Evolutionary conservation across 1,140 invertebrate species (phyloP), one percentile per base, ranked within the genome.

Genomic region (Drosophila bipectinata): DNA sequence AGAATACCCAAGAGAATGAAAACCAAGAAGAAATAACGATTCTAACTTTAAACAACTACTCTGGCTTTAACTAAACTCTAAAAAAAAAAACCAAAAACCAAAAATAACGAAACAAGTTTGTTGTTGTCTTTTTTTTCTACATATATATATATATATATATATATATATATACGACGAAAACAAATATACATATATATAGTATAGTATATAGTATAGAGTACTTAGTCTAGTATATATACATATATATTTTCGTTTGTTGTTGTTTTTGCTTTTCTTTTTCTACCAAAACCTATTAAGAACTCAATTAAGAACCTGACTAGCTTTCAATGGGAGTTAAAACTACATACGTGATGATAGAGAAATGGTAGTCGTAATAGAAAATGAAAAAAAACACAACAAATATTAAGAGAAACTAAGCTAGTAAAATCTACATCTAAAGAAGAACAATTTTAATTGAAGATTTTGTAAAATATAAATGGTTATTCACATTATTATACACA

Each of bases 281-380:
- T 72, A 79, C 51, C 79, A 79, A 59, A 48, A 32, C 62, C 44
- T 47, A 47, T 67, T 85, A 77, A 62, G 63, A 66, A 84, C 63
- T 84, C 81, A 85, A 87, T 85, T 85, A 85, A 74, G 73, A 85
- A 85, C 82, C 82, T 85, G 81, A 85, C 66, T 85, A 85, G 81
- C 81, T 84, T 84, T 84, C 64, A 79, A 78, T 53, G 47, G 69
- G 66, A 67, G 74, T 54, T 80, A 68, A 56, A 44, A 47, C 24
- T 18, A 48, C 21, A 21, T 21, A 21, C 41, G 60, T 62, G 51
- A 56, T 56, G 44, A 49, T 10, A 45, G 61, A 8, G 44, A 45
- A 48, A 66, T 30, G 55, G 66, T 69, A 69, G 48, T 3, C 21
- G 52, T 67, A 60, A 28, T 30, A 30, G 34, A 10, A 34, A 53